Percentiles rank a stretch among this genome's conserved stretches.
phyloP scores from a whole-genome alignment of 2,113 vertebrate genomes.

The Phaethon lepturus region DNA sequence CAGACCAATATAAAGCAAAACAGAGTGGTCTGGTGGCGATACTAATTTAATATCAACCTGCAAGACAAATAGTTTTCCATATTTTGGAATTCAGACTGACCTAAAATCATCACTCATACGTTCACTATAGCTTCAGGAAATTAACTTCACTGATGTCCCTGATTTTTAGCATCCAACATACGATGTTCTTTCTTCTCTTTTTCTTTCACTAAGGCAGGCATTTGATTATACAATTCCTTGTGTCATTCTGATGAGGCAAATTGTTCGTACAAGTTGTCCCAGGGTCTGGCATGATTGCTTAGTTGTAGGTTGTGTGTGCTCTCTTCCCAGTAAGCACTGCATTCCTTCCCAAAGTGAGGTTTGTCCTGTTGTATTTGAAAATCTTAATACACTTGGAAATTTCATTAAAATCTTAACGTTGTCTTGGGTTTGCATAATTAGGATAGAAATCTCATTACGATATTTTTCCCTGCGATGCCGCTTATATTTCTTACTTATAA shows the following conservation, averaged over 20 bases:
- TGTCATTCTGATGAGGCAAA: neutral
- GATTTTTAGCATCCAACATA: neutral
- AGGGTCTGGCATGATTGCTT: neutral
- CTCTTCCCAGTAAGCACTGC: neutral
- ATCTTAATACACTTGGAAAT: neutral
- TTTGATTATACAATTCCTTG: neutral
- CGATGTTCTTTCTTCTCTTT: neutral
- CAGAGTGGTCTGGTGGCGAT: neutral
- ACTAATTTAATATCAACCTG: neutral
- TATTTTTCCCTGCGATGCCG: neutral
- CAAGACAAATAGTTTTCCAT: neutral
- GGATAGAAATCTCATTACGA: neutral
- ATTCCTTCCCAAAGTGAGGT: neutral
- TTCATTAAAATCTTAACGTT: neutral
- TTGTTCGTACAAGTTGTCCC: neutral
- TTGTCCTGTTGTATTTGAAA: neutral
- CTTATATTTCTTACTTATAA: neutral
- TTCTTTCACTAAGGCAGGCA: neutral
- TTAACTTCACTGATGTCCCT: neutral
- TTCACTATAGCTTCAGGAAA: neutral
- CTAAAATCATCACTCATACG: neutral
- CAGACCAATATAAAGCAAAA: neutral
- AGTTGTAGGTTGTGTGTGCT: neutral
- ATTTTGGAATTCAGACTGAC: neutral
- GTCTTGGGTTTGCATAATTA: conserved; percentile 5